Evolutionary conservation across 2,113 vertebrate species (phyloP).

Genomic region (Shinisaurus crocodilurus): DNA sequence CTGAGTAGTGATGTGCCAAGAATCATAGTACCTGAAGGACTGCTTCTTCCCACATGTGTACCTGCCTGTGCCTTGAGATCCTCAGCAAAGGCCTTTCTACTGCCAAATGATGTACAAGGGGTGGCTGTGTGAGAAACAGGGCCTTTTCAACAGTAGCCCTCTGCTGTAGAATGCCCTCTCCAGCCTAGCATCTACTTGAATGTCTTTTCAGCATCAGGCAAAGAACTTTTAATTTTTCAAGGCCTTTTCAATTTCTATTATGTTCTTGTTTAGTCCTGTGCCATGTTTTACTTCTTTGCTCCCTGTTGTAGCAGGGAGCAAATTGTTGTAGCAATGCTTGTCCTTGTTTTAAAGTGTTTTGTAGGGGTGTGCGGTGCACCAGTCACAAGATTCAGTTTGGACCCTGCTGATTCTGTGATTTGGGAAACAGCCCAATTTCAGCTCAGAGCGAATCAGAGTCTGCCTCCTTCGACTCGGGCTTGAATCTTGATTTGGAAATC

Average conservation of each 20-base stretch:
- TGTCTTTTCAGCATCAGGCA: background rate
- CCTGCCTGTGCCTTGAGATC: background rate
- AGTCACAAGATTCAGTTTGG: no score
- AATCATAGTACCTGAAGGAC: background rate
- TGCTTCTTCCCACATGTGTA: background rate
- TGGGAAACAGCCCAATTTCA: no score
- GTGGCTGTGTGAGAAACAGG: background rate
- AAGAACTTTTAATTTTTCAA: background rate
- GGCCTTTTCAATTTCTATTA: background rate
- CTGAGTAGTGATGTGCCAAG: background rate
- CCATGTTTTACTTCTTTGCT: background rate
- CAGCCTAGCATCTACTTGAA: background rate
- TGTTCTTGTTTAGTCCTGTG: background rate
- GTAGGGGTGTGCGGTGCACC: no score
- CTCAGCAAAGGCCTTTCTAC: background rate
- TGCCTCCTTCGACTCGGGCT: no score
- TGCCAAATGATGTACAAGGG: background rate
- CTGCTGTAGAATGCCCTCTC: background rate
- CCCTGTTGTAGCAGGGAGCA: no score
- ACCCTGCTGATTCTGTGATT: no score
- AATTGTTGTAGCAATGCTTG: background rate
- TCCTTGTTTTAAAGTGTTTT: background rate
- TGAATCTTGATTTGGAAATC: no score
- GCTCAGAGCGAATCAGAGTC: no score
- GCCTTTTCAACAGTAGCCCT: background rate